phyloP scores from a whole-genome alignment of 2,113 vertebrate species.

The Atrichornis clamosus region DNA sequence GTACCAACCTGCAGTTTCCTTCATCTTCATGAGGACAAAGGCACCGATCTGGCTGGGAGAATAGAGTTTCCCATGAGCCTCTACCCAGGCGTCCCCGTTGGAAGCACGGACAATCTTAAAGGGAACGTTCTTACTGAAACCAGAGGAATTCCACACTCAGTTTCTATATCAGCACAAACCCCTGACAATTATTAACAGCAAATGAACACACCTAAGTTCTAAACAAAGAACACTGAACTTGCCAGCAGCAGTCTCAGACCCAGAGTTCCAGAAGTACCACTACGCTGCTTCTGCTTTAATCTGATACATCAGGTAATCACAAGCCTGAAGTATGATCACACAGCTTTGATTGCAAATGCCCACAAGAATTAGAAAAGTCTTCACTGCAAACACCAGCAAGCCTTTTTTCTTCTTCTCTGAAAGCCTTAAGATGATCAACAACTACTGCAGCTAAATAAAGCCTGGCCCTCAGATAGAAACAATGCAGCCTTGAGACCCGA shows the following conservation, averaged over 20 bases:
- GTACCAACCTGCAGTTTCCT: constrained; percentile 92
- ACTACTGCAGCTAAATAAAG: not conserved
- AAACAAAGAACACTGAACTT: not conserved
- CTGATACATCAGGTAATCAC: not conserved
- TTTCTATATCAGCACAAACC: not conserved
- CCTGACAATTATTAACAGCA: not conserved
- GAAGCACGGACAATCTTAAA: constrained; percentile 96
- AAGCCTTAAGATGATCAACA: not conserved
- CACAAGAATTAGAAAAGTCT: not conserved
- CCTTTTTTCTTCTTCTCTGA: not conserved
- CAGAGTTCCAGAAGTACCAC: not conserved
- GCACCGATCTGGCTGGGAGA: constrained; percentile 96
- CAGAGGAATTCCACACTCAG: not conserved
- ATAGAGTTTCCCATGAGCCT: constrained; percentile 95
- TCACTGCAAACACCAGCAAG: not conserved
- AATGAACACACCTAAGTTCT: accelerated
- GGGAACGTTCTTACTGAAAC: constrained; percentile 90
- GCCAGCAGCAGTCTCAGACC: not conserved
- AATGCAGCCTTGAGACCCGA: accelerated
- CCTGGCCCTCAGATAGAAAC: not conserved
- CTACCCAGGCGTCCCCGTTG: constrained; percentile 97
- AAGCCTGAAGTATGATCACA: not conserved
- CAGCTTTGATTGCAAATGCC: accelerated
- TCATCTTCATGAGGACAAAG: constrained; percentile 98
- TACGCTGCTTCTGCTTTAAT: not conserved